Percentiles rank a stretch among this genome's conserved stretches.
These are phyloP conservation scores for Megalurothrips usitatus DNA, from an alignment of 2,888 invertebrate species.

Conservation along the genomic window DNA sequence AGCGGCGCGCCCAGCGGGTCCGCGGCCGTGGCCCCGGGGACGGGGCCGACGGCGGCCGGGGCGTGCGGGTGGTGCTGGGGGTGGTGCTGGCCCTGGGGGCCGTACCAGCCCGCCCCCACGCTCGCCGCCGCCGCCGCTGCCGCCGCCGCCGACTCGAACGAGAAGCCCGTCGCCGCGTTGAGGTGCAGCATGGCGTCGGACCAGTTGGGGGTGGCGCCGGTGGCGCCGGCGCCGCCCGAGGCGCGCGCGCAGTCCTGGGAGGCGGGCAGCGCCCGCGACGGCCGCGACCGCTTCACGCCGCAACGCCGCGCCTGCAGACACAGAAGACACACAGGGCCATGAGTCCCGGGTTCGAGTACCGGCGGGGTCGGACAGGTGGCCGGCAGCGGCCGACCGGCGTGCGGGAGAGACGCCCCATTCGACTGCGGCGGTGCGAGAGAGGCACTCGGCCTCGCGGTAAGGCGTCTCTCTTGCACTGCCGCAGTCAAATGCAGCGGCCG, in stretches of 20 bases:
- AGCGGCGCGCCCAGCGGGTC: slow-evolving; percentile 13
- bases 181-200: slow-evolving; percentile 17
- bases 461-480: too few species aligned
- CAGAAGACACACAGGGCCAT: neutral
- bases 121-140: neutral
- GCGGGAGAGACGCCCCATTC: too few species aligned
- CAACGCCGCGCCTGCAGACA: neutral
- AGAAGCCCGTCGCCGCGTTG: slow-evolving; percentile 1
- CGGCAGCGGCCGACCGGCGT: neutral
- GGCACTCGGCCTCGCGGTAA: too few species aligned
- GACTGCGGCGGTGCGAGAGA: too few species aligned
- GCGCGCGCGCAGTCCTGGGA: neutral
- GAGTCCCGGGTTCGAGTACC: neutral
- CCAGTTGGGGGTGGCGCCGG: slow-evolving; percentile 3
- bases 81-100: neutral
- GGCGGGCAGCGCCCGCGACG: neutral
- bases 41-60: neutral
- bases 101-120: neutral
- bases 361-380: neutral
- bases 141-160: slow-evolving; percentile 15
- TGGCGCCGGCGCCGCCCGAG: too few species aligned
- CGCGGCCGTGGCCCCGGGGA: slow-evolving; percentile 13
- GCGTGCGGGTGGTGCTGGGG: neutral
- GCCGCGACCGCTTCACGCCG: neutral
- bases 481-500: neutral